Conservation (phyloP, 2,888 invertebrate species). For the Thera britannica region DNA sequence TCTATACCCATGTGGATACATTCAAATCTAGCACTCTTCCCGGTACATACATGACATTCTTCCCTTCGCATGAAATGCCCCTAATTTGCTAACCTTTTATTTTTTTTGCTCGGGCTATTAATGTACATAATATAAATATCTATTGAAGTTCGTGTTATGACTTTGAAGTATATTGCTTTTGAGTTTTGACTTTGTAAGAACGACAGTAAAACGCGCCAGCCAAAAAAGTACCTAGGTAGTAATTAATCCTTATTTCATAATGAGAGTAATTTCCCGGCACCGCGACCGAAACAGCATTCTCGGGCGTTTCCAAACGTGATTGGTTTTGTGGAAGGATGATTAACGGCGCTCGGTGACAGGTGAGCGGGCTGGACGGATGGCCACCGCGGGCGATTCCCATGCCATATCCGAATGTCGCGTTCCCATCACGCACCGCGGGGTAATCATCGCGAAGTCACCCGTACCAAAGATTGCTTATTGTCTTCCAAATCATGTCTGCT, state of each 20-base stretch:
- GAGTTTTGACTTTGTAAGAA: not conserved
- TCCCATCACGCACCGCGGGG: conserved; percentile 51
- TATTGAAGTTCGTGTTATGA: too few species aligned
- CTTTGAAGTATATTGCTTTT: too few species aligned
- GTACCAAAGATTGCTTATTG: conserved; percentile 42
- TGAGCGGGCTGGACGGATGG: conserved; percentile 57
- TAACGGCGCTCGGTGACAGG: conserved; percentile 62
- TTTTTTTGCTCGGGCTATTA: too few species aligned
- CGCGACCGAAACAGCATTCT: conserved; percentile 49
- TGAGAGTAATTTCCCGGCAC: conserved; percentile 34
- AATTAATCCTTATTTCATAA: conserved; percentile 37
- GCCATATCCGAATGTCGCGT: conserved; percentile 46
- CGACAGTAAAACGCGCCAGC: conserved; percentile 2
- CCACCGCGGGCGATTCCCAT: conserved; percentile 76
- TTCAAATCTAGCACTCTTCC: too few species aligned
- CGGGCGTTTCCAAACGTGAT: conserved; percentile 49
- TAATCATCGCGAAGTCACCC: conserved; percentile 53
- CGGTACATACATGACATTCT: too few species aligned
- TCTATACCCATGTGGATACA: too few species aligned
- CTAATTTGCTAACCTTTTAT: too few species aligned
- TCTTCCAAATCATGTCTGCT: conserved; percentile 28
- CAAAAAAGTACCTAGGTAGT: conserved; percentile 11
- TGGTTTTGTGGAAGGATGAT: conserved; percentile 61
- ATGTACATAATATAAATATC: too few species aligned
- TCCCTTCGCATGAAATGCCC: too few species aligned